A percentile compares a stretch with the other conserved stretches of the same genome.
Evolutionary conservation across 2,888 invertebrate species (phyloP).

Genomic region (Meteorus colon): DNA sequence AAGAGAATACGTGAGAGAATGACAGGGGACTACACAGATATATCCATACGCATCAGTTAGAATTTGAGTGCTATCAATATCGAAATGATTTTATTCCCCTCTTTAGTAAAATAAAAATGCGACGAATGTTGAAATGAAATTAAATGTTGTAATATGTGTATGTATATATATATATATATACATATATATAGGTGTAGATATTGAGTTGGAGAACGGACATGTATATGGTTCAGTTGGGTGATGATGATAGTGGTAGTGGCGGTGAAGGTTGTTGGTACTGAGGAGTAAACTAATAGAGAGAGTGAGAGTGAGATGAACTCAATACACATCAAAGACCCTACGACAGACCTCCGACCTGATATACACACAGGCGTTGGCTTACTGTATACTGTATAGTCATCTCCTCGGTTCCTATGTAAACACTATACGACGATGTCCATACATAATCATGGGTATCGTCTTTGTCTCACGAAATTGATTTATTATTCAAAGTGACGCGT

Average conservation of each 20-base stretch:
- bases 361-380: background rate
- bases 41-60: slow-evolving; percentile 28
- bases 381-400: slow-evolving; percentile 25
- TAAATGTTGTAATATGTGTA: background rate
- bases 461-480: slow-evolving; percentile 73
- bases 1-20: slow-evolving; percentile 51
- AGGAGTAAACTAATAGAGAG: slow-evolving; percentile 63
- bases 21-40: slow-evolving; percentile 25
- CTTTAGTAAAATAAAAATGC: background rate
- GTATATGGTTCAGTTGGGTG: background rate
- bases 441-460: slow-evolving; percentile 71
- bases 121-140: background rate
- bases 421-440: slow-evolving; percentile 61
- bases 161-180: background rate
- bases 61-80: slow-evolving; percentile 55
- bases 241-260: slow-evolving; percentile 56
- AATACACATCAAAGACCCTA: slow-evolving; percentile 72
- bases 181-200: background rate
- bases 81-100: slow-evolving; percentile 12
- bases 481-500: slow-evolving; percentile 73
- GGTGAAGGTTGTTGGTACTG: slow-evolving; percentile 50
- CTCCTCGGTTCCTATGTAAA: slow-evolving; percentile 27
- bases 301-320: slow-evolving; percentile 62
- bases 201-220: background rate
- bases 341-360: slow-evolving; percentile 47